Base-by-base conservation (phyloP, 2,113 vertebrate genomes). In the Andinoacara biseriatus region DNA sequence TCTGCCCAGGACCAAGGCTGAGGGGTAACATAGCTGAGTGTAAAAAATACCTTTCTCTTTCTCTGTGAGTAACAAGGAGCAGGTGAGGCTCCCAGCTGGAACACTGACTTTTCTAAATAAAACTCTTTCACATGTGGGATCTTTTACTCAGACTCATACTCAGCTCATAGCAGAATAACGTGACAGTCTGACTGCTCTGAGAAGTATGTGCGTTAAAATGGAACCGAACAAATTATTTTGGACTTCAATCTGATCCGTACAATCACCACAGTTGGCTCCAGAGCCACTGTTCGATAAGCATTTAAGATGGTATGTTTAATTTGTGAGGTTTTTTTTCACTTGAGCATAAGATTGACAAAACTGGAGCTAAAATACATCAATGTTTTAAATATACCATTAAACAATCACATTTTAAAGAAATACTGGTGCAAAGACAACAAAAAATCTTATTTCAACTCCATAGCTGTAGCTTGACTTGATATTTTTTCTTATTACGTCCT, bases 11-110 rank as follows among this genome's bases (percentile, higher is more conserved):
- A 81, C 78, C 29, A 76, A 58, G 74, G 80, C 81, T 89, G 84
- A 86, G 46, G 56, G 80, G 69, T 60, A 86, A 80, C 31, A 89
- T 38, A 82, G 83, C 86, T 82, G 87, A 88, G 92, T 87, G 92
- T 91, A 92, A 93, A 90, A 90, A 92, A 94, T 89, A 86, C 85
- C 83, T 94, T 43, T 74, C 49, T 69, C 43, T 88, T 56, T 85
- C 63, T 86, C 79, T 1, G 2, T 58, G 81, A 58, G n/a, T 90
- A 92, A 92, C 61, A 38, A 90, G 84, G 77, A 91, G 31, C 91
- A 92, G 89, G 89, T 91, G 91, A 87, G 72, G 54, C 85, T 85
- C 58, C 40, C 61, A 58, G 15, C 29, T 18, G 63, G 52, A 78
- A 31, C 43, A 69, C 43, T 11, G 24, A 33, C 8, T 56, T 54